Base-by-base conservation (phyloP, 2,888 invertebrate genomes). In the Conchocele bisecta region DNA sequence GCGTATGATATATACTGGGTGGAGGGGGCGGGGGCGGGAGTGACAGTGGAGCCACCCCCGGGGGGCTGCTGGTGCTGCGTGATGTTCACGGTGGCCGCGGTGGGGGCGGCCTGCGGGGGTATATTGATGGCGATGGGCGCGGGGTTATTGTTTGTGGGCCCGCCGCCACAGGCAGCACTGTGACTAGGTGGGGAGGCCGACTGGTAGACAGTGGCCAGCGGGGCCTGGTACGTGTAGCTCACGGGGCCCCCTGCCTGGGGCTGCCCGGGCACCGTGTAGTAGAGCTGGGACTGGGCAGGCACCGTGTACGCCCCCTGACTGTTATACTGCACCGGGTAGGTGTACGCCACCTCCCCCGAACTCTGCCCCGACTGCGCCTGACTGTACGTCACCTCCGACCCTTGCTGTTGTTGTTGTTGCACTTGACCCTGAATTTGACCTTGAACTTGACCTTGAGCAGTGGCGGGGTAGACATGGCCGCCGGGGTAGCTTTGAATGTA, bases 1-100 rank as follows among this genome's bases (percentile, higher is more conserved):
- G 77, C 78, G 59, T 82, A 84, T 50, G 78, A 74, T 46, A 82
- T 70, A 57, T 57, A 83, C 44, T 75, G 70, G 3, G 70, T 63
- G 13, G 74, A 42, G 4, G 71, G 64, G 33, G 57, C 60, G 24
- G 51, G 54, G 35, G 54, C 59, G 33, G 51, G 51, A 28, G 44
- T 57, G 22, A 35, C 51, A 11, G 48, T 56, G 22, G 48, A 22
- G 29, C 57, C 72, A 31, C 63, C 70, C n/a, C 41, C 58, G 59
- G 72, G 33, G 15, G 72, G 46, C 46, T 66, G 72, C 50, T 67
- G 64, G 48, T 64, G 41, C 59, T 63, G 70, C 35, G 59, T 56
- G 56, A 51, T 53, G 65, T 72, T 73, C 66, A 70, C 51, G 44
- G 58, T 66, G 59, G 66, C 63, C 24, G 72, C 73, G 17, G 66